phyloP scores from a whole-genome alignment of 1,140 invertebrate species.

The Drosophila bocqueti region DNA sequence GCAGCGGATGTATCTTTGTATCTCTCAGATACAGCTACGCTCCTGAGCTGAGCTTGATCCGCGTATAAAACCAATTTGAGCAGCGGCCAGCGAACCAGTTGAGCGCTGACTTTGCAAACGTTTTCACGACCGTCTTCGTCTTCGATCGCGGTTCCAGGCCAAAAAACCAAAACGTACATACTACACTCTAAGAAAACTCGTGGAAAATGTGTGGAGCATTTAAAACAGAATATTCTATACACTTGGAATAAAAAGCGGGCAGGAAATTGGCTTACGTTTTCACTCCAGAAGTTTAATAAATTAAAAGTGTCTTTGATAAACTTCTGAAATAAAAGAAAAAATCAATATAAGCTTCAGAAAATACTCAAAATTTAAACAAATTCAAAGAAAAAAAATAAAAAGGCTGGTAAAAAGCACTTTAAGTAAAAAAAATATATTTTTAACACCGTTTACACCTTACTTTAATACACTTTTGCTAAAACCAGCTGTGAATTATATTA shows the following conservation, averaged over 20 bases:
- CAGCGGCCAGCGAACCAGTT: constrained; percentile 72
- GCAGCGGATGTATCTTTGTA: constrained; percentile 45
- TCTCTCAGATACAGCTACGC: constrained; percentile 30
- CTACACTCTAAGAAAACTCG: neutral
- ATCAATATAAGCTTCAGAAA: too few relatives aligned
- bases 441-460: too few relatives aligned
- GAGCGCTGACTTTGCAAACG: constrained; percentile 78
- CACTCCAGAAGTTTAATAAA: neutral
- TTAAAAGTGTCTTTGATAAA: neutral
- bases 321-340: neutral
- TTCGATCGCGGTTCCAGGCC: constrained; percentile 16
- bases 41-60: constrained; percentile 36
- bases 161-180: constrained; percentile 16
- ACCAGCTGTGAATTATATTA: too few relatives aligned
- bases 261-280: too few relatives aligned
- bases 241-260: neutral
- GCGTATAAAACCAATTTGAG: constrained; percentile 81
- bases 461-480: too few relatives aligned
- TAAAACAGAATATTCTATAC: neutral
- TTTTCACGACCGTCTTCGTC: constrained; percentile 59
- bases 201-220: neutral
- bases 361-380: too few relatives aligned
- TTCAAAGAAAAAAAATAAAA: neutral
- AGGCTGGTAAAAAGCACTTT: too few relatives aligned
- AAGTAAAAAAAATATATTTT: too few relatives aligned